Percentiles rank a stretch among this genome's conserved stretches.
Evolutionary conservation across 2,797 vertebrate species (phyloP).

Genomic region (Moxostoma hubbsi): DNA sequence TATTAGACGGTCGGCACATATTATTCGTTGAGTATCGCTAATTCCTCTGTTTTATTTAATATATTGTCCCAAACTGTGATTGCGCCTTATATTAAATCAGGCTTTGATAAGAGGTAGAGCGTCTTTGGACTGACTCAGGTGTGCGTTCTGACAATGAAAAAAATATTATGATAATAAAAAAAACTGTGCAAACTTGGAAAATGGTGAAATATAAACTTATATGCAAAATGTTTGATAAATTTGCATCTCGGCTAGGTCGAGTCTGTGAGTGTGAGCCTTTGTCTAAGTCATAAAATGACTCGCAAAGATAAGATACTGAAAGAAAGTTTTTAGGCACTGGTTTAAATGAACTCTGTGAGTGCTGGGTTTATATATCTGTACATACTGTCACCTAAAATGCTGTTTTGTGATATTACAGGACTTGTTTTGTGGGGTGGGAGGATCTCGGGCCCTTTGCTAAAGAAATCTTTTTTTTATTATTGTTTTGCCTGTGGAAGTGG

Average conservation of each 20-base stretch:
- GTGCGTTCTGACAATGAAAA: conserved; percentile 46
- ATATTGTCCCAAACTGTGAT: conserved; percentile 45
- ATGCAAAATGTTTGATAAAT: conserved; percentile 40
- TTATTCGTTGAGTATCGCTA: conserved; percentile 37
- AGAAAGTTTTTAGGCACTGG: conserved; percentile 23
- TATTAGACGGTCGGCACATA: conserved; percentile 39
- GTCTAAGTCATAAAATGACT: neutral
- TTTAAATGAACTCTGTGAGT: neutral
- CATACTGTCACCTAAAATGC: neutral
- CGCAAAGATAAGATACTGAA: conserved; percentile 11
- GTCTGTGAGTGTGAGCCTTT: neutral
- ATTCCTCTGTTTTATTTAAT: conserved; percentile 33
- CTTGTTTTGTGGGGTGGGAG: too few species aligned
- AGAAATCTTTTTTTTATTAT: too few species aligned
- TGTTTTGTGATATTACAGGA: conserved; percentile 1
- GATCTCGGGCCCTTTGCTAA: too few species aligned
- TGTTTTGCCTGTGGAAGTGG: too few species aligned
- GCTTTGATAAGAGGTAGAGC: conserved; percentile 10
- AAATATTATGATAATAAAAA: neutral
- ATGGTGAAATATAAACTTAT: neutral
- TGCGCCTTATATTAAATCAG: conserved; percentile 54
- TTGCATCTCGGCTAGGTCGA: too few species aligned
- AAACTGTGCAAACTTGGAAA: too few species aligned
- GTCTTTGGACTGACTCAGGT: conserved; percentile 28
- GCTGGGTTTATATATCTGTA: neutral